Percentiles rank a stretch among this genome's conserved stretches.
Conservation (phyloP, 1,140 invertebrate genomes). For the Ceratina australensis region DNA sequence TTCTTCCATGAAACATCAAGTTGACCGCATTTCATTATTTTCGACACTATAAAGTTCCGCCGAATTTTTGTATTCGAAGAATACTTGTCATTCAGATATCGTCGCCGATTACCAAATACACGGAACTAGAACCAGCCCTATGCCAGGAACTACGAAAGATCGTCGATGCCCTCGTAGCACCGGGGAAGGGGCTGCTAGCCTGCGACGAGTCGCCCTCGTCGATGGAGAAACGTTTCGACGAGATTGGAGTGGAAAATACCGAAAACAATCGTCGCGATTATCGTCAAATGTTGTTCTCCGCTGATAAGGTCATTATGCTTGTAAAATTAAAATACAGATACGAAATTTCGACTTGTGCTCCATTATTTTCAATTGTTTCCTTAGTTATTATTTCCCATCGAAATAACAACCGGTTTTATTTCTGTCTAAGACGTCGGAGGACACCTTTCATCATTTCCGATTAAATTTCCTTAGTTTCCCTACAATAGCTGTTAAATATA, state of each 20-base stretch:
- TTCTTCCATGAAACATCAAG: too few relatives aligned
- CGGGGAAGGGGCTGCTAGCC: conserved; percentile 94
- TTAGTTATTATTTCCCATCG: too few relatives aligned
- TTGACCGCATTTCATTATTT: not conserved
- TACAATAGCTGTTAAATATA: too few relatives aligned
- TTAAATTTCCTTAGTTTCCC: too few relatives aligned
- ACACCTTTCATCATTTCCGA: too few relatives aligned
- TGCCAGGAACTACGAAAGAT: conserved; percentile 94
- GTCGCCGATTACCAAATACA: conserved; percentile 60
- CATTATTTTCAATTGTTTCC: too few relatives aligned
- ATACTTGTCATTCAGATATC: conserved; percentile 26
- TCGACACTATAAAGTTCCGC: too few relatives aligned
- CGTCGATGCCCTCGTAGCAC: conserved; percentile 91
- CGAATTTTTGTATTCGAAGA: not conserved
- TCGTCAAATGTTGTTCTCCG: conserved; percentile 94
- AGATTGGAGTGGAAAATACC: conserved; percentile 91
- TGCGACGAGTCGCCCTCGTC: conserved; percentile 93
- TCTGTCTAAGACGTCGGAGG: too few relatives aligned
- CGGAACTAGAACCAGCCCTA: conserved; percentile 88
- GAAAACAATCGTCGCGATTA: conserved; percentile 92
- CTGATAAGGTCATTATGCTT: conserved; percentile 82
- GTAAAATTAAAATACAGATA: too few relatives aligned
- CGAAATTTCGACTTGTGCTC: too few relatives aligned
- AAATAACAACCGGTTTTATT: too few relatives aligned
- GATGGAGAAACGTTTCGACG: conserved; percentile 90